Base-by-base conservation (phyloP, 2,113 vertebrate genomes). In the Mesitornis unicolor region DNA sequence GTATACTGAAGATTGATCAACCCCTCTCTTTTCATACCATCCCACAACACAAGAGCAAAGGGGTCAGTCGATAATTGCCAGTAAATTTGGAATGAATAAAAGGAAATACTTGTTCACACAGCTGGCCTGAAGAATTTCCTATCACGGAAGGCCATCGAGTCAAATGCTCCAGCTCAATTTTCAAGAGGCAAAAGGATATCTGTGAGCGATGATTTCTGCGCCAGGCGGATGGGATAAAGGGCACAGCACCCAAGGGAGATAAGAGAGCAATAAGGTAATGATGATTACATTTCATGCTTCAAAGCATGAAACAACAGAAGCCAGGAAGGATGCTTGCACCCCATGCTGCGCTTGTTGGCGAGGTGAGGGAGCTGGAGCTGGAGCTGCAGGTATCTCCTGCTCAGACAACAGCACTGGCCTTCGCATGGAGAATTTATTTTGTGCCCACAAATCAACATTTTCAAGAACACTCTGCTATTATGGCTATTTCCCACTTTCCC, bases 61-160 rank as follows among this genome's bases (percentile, higher is more conserved):
- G 92, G 92, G 77, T 87, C 90, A 94, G 95, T 95, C 38, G 9
- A 90, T 96, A 96, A 97, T 84, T 92, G 90, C 93, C 75, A 57
- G 86, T 73, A 95, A 88, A 94, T 96, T 90, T 53, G 79, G 96
- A 93, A 90, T 0, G 16, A 96, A 92, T 86, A 84, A 81, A 94
- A 96, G 83, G 87, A 87, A 95, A 95, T 73, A 48, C 54, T 84
- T 76, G 54, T 74, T 89, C 87, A 63, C 51, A 26, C 54, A 54
- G 84, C 42, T 13, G 2, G 77, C 61, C 61, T n/a, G 84, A 84
- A 89, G 73, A 50, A 91, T 93, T 86, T 94, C 94, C 89, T 69
- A 29, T 65, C 70, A 53, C 3, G 0, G 42, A 73, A 87, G 71
- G 91, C 74, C 93, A 93, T 22, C 16, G 4, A 94, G 90, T 90